Base-by-base conservation (phyloP, 2,888 invertebrate species). In the Oeneis ivallda region DNA sequence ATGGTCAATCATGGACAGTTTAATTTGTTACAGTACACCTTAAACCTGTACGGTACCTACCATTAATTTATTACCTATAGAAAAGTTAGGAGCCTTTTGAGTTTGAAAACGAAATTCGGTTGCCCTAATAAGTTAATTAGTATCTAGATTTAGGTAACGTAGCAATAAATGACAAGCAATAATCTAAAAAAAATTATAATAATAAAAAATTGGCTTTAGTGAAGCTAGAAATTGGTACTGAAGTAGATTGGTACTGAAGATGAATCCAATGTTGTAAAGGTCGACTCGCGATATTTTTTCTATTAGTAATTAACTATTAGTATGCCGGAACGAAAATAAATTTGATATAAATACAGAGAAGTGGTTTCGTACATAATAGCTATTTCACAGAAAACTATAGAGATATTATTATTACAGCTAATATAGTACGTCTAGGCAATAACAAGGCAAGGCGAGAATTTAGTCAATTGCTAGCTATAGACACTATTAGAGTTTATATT, bases 391-490 rank as follows among this genome's bases (percentile, higher is more conserved):
- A 80, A 79, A 77, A 74, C 71, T 85, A 85, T 84, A 86, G 85
- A 85, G 76, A 78, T 80, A 79, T 77, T 74, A 86, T 17, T 34
- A 62, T 43, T 62, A 62, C 87, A 85, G 87, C 89, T 84, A 76
- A 78, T 75, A 84, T 89, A 89, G 89, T 84, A 83, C 79, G 84
- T 84, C 81, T 90, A 89, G 90, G 84, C 87, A 81, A 82, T 81
- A 78, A 74, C 26, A 26, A 26, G 26, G 26, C 26, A 26, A 26
- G 26, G 83, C 85, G 85, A 82, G 77, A 80, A 82, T 85, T 47
- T 90, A 91, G 91, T 92, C 91, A 91, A 92, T 92, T 92, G 91
- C 90, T 92, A 92, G 91, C 89, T 84, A 86, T 91, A 90, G 84
- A 83, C 78, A 79, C 83, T 83, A 86, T 80, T 87, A 85, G 81